A percentile compares a stretch with the other conserved stretches of the same genome.
Conservation (phyloP, 1,140 invertebrate species). For the Globodera rostochiensis region DNA sequence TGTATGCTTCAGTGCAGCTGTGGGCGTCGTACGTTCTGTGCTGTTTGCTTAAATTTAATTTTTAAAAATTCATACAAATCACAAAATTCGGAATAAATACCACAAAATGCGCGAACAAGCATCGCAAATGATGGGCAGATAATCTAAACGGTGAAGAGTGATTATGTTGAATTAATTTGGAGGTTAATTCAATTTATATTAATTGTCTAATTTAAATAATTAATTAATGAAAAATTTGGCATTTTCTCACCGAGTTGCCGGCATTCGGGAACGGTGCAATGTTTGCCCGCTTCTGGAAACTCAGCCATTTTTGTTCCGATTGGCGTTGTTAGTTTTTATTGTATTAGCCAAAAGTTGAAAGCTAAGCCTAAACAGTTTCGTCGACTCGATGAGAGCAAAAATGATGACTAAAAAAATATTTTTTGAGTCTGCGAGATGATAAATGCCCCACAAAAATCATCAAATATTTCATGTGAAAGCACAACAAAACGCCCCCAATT, state of each 20-base stretch:
- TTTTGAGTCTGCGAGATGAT: no score
- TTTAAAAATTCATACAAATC: not conserved
- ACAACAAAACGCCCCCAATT: no score
- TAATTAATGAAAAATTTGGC: not conserved
- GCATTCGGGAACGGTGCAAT: constrained; percentile 17
- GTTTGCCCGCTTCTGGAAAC: constrained; percentile 18
- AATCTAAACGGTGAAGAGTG: constrained; percentile 5
- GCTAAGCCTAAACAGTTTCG: no score
- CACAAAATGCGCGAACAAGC: constrained; percentile 25
- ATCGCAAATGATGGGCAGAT: constrained; percentile 18
- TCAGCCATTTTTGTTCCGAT: constrained; percentile 12
- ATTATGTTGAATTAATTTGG: no score
- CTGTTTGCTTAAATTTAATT: constrained; percentile 9
- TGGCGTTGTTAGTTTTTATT: not conserved
- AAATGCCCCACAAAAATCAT: no score
- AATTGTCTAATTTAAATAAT: no score
- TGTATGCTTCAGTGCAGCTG: constrained; percentile 7
- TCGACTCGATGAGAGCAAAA: no score
- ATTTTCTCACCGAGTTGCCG: constrained; percentile 16
- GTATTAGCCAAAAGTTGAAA: not conserved
- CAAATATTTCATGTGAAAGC: no score
- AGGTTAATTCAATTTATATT: no score
- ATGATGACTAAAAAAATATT: no score
- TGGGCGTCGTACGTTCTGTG: constrained; percentile 16
- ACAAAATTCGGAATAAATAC: not conserved